Percentiles rank a stretch among this genome's conserved stretches.
Evolutionary conservation across 2,797 vertebrate species (phyloP).

Genomic region (Chaetodon trifasciatus): DNA sequence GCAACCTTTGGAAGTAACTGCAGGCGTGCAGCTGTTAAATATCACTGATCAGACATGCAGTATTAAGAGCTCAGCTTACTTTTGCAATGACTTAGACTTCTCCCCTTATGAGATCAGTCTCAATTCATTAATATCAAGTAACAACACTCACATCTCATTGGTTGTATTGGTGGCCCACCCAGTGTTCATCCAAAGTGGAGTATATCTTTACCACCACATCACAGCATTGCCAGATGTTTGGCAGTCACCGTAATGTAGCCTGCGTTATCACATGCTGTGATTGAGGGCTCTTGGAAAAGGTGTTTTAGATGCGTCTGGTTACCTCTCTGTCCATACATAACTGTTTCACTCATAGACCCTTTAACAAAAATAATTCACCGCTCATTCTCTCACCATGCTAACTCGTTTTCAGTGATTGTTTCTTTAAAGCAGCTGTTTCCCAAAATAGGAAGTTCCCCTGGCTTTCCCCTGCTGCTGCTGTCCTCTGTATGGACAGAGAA

Average conservation of each 20-base stretch:
- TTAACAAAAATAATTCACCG: slow-evolving; percentile 27
- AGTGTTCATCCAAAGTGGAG: slow-evolving; percentile 15
- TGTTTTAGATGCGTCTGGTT: slow-evolving; percentile 28
- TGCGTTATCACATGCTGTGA: slow-evolving; percentile 23
- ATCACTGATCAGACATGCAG: slow-evolving; percentile 74
- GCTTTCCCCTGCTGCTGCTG: slow-evolving; percentile 52
- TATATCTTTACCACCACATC: slow-evolving; percentile 24
- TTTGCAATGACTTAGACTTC: slow-evolving; percentile 50
- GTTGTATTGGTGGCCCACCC: slow-evolving; percentile 54
- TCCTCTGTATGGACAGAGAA: slow-evolving; percentile 61
- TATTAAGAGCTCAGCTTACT: slow-evolving; percentile 74
- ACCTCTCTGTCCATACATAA: not conserved
- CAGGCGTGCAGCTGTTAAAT: slow-evolving; percentile 81
- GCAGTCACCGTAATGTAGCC: slow-evolving; percentile 11
- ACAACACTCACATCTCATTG: slow-evolving; percentile 56
- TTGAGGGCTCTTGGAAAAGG: slow-evolving; percentile 11
- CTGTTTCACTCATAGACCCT: slow-evolving; percentile 19
- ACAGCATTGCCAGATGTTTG: slow-evolving; percentile 44
- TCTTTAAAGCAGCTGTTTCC: slow-evolving; percentile 78
- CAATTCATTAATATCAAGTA: slow-evolving; percentile 80
- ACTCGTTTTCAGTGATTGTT: slow-evolving; percentile 58
- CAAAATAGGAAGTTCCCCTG: slow-evolving; percentile 75
- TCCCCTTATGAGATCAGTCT: slow-evolving; percentile 63
- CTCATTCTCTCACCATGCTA: slow-evolving; percentile 10
- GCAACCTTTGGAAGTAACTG: slow-evolving; percentile 62